Evolutionary conservation across 2,797 vertebrate genomes (phyloP).

Genomic region (Gephyroberyx darwinii): DNA sequence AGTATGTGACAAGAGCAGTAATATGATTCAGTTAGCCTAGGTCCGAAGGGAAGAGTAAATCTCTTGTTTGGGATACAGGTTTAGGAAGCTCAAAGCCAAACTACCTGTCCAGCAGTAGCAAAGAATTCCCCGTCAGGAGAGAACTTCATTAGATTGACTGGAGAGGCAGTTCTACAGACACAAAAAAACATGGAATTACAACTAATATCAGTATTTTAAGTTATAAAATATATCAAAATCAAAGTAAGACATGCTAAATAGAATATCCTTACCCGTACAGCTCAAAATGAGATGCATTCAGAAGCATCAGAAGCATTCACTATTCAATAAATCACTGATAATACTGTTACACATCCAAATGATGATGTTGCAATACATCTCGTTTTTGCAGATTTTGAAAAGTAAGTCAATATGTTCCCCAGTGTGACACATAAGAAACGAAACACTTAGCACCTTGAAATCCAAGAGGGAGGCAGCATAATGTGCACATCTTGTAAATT

Average conservation of each 20-base stretch:
- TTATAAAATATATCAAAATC: too few species aligned
- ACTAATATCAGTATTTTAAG: too few species aligned
- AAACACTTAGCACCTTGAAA: slow-evolving; percentile 1
- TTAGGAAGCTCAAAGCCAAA: slow-evolving; percentile 3
- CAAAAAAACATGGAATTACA: not conserved
- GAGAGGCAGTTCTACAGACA: slow-evolving; percentile 89
- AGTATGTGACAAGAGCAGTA: not conserved
- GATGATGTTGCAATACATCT: not conserved
- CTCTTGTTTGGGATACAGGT: not conserved
- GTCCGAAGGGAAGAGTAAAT: not conserved
- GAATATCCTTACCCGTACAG: too few species aligned
- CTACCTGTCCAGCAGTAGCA: slow-evolving; percentile 95
- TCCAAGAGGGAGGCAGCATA: not conserved
- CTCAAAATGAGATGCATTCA: not conserved
- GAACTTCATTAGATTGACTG: slow-evolving; percentile 93
- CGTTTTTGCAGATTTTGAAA: not conserved
- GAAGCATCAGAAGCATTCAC: not conserved
- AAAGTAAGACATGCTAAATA: too few species aligned
- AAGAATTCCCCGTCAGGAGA: slow-evolving; percentile 98
- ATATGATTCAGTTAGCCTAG: not conserved
- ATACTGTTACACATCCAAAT: not conserved
- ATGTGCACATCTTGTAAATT: not conserved
- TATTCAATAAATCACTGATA: not conserved
- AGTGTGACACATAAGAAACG: not conserved
- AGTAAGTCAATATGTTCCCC: not conserved